A percentile compares a stretch with the other conserved stretches of the same genome.
Conservation (phyloP, 2,888 invertebrate species). For the Sialis fuliginosa region DNA sequence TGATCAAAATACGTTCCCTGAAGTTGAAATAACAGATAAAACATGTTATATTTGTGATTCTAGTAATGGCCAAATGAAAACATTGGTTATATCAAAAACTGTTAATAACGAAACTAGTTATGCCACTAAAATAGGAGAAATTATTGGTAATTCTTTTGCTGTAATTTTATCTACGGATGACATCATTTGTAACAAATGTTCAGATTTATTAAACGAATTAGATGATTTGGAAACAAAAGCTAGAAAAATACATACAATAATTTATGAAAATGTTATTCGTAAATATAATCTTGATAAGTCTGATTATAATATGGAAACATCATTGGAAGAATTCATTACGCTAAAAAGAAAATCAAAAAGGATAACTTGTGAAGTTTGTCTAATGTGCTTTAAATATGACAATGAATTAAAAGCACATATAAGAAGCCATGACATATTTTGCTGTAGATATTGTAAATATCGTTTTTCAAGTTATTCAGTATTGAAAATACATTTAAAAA, state of each 20-base stretch:
- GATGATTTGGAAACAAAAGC: conserved; percentile 10
- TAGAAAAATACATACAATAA: conserved; percentile 5
- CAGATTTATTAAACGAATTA: conserved; percentile 8
- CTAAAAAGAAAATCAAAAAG: background rate
- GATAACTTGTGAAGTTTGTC: background rate
- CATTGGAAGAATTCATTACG: background rate
- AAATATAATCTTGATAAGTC: conserved; percentile 8
- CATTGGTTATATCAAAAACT: background rate
- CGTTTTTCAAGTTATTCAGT: background rate
- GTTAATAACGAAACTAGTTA: background rate
- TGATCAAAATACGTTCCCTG: no score
- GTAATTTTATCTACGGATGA: conserved; percentile 8
- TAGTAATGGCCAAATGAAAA: background rate
- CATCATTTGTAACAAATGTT: conserved; percentile 9
- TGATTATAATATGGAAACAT: background rate
- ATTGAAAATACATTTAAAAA: conserved; percentile 2
- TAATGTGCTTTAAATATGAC: background rate
- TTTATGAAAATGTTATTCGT: conserved; percentile 7
- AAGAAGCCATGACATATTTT: conserved; percentile 1
- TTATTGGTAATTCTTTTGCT: conserved; percentile 1
- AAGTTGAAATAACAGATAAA: background rate
- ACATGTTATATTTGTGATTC: background rate
- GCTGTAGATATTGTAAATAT: conserved; percentile 2
- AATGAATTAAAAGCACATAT: background rate
- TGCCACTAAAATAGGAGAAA: background rate